These are phyloP conservation scores for Porites divaricata DNA, from an alignment of 92 coral and sea anemone genomes.

Conservation along the genomic window DNA sequence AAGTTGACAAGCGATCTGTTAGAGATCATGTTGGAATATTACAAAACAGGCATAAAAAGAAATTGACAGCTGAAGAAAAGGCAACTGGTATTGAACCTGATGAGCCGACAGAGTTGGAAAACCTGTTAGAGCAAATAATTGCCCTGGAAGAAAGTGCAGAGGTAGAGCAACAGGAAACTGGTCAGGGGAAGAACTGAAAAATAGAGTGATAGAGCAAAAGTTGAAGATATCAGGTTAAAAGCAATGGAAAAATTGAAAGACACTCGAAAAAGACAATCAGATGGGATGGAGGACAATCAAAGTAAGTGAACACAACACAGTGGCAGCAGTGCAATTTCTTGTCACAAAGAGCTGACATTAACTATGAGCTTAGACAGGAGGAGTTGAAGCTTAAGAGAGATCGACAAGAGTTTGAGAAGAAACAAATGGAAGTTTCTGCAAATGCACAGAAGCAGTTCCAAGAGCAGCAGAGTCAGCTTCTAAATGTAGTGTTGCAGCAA, in stretches of 20 bases:
- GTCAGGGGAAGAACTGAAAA: conserved; percentile 40
- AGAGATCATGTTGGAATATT: conserved; percentile 54
- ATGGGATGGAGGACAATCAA: conserved; percentile 46
- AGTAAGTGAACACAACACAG: conserved; percentile 34
- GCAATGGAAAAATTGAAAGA: conserved; percentile 53
- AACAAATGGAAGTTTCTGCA: conserved; percentile 38
- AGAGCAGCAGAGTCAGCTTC: conserved; percentile 46
- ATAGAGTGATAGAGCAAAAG: conserved; percentile 50
- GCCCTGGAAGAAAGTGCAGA: conserved; percentile 70
- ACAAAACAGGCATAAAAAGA: conserved; percentile 49
- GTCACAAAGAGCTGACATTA: conserved; percentile 48
- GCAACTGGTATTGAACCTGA: conserved; percentile 56
- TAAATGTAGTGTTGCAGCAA: conserved; percentile 37
- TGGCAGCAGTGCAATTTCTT: conserved; percentile 54
- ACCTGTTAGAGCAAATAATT: conserved; percentile 54
- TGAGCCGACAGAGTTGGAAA: conserved; percentile 61
- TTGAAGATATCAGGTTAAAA: conserved; percentile 59
- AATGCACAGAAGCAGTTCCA: conserved; percentile 35
- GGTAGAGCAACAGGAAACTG: conserved; percentile 49
- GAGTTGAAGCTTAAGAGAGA: conserved; percentile 26
- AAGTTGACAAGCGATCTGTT: conserved; percentile 55
- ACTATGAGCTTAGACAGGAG: conserved; percentile 42
- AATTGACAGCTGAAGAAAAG: conserved; percentile 55
- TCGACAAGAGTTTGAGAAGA: conserved; percentile 41
- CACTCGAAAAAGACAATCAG: conserved; percentile 54